These are phyloP conservation scores for Ips typographus DNA, from an alignment of 1,140 invertebrate genomes.

Conservation along the genomic window DNA sequence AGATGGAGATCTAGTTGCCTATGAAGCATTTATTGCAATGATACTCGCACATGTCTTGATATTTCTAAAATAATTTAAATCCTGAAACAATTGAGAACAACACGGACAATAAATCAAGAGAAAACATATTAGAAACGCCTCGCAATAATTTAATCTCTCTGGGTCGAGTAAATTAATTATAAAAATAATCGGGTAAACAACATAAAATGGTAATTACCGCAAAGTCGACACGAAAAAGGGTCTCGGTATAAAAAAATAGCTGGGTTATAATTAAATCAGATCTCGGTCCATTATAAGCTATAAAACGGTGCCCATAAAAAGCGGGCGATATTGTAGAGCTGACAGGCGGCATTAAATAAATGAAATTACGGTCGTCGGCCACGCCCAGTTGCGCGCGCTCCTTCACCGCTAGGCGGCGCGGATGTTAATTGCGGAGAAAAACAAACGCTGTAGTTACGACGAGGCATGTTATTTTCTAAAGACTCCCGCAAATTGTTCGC, in stretches of 20 bases:
- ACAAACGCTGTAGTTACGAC: conserved; percentile 43
- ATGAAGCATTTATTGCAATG: no score
- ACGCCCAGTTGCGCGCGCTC: conserved; percentile 40
- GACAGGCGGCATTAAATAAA: conserved; percentile 36
- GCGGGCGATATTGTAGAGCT: conserved; percentile 21
- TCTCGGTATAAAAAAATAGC: conserved; percentile 16
- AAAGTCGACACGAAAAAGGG: conserved; percentile 17
- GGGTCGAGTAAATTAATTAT: no score
- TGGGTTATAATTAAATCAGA: conserved; percentile 30
- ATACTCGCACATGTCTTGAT: no score
- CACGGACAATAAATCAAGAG: no score
- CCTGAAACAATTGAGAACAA: no score
- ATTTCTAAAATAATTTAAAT: no score
- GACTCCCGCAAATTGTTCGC: conserved; percentile 38
- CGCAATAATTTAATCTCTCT: no score
- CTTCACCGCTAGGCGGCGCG: conserved; percentile 38
- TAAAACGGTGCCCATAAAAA: conserved; percentile 34
- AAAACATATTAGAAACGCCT: no score
- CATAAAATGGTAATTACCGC: conserved; percentile 30
- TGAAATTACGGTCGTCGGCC: conserved; percentile 21
- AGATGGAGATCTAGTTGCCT: no score
- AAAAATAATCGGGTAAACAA: conserved; percentile 21
- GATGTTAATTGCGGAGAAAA: conserved; percentile 35
- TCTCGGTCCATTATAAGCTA: conserved; percentile 26
- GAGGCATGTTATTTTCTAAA: conserved; percentile 43